These are phyloP conservation scores for Nyctereutes procyonoides DNA, from an alignment of 2,113 vertebrate species.

Conservation along the genomic window DNA sequence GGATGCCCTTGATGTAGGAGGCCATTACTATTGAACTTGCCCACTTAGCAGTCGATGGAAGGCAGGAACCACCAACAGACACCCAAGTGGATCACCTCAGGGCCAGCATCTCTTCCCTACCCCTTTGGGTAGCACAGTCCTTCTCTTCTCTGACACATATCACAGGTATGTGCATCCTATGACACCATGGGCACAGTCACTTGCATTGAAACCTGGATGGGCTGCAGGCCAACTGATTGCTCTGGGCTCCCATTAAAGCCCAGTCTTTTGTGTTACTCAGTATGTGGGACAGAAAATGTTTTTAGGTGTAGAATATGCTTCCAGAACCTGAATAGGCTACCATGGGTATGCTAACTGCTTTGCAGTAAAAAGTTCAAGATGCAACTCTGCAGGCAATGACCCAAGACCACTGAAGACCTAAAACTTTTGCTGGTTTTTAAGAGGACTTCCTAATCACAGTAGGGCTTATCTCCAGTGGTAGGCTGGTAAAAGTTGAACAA, in stretches of 20 bases:
- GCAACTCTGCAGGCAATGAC: not conserved
- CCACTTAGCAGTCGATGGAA: not conserved
- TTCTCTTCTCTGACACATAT: not conserved
- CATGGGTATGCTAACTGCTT: not conserved
- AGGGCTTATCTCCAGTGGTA: not conserved
- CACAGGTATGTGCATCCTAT: accelerated
- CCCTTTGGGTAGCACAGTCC: not conserved
- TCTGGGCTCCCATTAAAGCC: not conserved
- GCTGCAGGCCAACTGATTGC: no score
- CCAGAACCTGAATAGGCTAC: not conserved
- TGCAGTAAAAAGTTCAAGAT: not conserved
- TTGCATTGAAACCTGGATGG: not conserved
- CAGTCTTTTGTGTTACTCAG: not conserved
- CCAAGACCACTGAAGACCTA: not conserved
- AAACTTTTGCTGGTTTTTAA: not conserved
- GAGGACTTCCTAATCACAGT: not conserved
- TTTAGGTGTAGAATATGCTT: not conserved
- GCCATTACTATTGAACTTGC: accelerated
- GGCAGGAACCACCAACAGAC: not conserved
- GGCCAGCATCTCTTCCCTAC: not conserved
- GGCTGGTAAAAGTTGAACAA: not conserved
- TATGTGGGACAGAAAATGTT: accelerated
- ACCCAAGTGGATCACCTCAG: not conserved
- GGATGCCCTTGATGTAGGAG: not conserved
- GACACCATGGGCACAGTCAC: not conserved